These are phyloP conservation scores for Dicerorhinus sumatrensis DNA, from an alignment of 2,113 vertebrate genomes.

Conservation along the genomic window DNA sequence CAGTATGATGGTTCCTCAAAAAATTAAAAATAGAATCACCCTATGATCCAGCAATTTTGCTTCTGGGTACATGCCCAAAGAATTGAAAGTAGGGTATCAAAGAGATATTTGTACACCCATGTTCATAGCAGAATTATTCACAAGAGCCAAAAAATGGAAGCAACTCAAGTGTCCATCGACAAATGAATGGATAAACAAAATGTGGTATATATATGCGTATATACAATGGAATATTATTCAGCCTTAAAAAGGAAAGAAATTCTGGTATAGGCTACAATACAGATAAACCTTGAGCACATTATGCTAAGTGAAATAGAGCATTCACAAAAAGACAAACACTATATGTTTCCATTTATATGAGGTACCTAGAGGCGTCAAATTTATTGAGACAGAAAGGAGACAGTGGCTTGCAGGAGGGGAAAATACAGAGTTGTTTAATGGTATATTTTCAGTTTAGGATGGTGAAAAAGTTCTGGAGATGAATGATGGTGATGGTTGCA, in stretches of 20 bases:
- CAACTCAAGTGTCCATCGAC: neutral
- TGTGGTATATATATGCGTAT: accelerated
- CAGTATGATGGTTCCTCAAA: neutral
- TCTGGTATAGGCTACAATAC: neutral
- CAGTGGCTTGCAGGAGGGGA: accelerated
- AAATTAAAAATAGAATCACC: neutral
- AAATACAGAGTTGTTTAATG: neutral
- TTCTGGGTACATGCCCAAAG: neutral
- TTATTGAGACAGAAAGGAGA: neutral
- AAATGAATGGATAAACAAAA: neutral
- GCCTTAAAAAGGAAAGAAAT: neutral
- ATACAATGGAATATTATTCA: accelerated
- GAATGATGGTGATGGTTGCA: accelerated
- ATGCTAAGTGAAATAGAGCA: neutral
- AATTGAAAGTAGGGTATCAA: neutral
- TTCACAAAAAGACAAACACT: neutral
- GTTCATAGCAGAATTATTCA: too few species aligned
- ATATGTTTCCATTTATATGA: accelerated
- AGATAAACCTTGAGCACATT: neutral
- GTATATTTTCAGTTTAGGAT: accelerated
- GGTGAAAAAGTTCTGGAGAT: neutral
- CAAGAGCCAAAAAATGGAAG: neutral
- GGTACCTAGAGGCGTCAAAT: accelerated
- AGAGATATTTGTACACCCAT: neutral
- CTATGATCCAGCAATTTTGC: neutral